Evolutionary conservation across 2,888 invertebrate genomes (phyloP), one percentile per base, ranked within the genome.

Genomic region (Drosophila sordidula): DNA sequence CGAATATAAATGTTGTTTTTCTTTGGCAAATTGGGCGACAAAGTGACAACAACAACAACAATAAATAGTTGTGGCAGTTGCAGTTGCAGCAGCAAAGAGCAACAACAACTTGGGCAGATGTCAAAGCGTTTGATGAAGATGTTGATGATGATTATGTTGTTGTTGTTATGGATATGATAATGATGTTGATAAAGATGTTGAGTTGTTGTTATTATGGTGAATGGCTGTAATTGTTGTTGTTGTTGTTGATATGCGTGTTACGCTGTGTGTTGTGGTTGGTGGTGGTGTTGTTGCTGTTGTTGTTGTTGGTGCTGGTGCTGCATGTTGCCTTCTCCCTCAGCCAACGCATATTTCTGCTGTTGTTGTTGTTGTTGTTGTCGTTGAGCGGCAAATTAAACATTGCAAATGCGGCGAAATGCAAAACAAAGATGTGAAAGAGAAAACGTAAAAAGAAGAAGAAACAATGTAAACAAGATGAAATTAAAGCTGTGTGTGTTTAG

Each of bases 361-460:
- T 70, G 50, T 59, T 52, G 49, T 18, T 18, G 18, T 18, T 52
- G 42, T 59, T 14, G 11, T 62, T 45, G 39, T 58, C 47, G 62
- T 62, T 32, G 49, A 39, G 66, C 65, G 52, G 74, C 75, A 75
- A 75, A 75, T 75, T 41, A 75, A 75, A 74, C 75, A 59, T 66
- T 75, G 75, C 75, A 71, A 75, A 75, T 75, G 75, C 75, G 67
- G 67, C 76, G 75, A 61, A 71, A 66, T 67, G 75, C 75, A 75
- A 75, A 66, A 75, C 75, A 75, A 75, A 75, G 58, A 75, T 64
- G 67, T 70, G 75, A 75, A 75, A 70, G 75, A 75, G 67, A 70
- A 67, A 70, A 75, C 54, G 55, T 38, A 57, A 50, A 72, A 45
- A 45, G 36, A 51, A 44, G 55, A 54, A 49, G 42, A 66, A 63